These are phyloP conservation scores for Pedicia rivosa DNA, from an alignment of 2,888 invertebrate species.

Conservation along the genomic window DNA sequence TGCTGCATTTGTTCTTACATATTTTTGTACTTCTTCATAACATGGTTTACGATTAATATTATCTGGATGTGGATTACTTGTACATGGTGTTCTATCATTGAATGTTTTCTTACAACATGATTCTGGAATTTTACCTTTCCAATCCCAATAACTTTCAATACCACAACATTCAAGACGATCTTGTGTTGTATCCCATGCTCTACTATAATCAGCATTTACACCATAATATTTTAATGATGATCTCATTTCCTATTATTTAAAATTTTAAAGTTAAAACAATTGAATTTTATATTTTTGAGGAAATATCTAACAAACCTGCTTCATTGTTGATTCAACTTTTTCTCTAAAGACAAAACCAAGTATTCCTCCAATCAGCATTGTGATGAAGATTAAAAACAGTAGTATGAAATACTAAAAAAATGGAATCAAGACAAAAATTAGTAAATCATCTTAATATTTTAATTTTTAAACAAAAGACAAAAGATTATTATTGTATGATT, in stretches of 20 bases:
- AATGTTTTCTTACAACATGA: conserved; percentile 58
- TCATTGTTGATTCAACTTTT: conserved; percentile 59
- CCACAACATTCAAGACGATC: conserved; percentile 73
- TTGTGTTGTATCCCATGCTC: conserved; percentile 82
- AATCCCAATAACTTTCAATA: conserved; percentile 60
- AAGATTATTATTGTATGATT: neutral
- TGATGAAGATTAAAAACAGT: conserved; percentile 75
- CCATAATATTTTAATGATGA: conserved; percentile 61
- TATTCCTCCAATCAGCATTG: conserved; percentile 80
- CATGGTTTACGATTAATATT: conserved; percentile 56
- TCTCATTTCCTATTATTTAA: conserved; percentile 42
- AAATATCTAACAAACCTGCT: conserved; percentile 38
- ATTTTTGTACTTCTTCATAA: conserved; percentile 47
- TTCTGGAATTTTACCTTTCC: conserved; percentile 50
- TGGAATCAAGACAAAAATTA: neutral
- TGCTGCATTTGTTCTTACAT: conserved; percentile 60
- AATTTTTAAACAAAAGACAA: neutral
- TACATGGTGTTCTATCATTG: conserved; percentile 29
- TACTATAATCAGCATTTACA: conserved; percentile 47
- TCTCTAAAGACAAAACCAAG: conserved; percentile 80
- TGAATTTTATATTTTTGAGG: neutral
- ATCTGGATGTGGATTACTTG: conserved; percentile 22
- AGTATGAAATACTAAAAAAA: conserved; percentile 71
- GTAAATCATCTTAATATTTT: neutral
- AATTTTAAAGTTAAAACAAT: neutral